These are phyloP conservation scores for Crotalus horridus DNA, from an alignment of 2,113 vertebrate species.

Conservation along the genomic window DNA sequence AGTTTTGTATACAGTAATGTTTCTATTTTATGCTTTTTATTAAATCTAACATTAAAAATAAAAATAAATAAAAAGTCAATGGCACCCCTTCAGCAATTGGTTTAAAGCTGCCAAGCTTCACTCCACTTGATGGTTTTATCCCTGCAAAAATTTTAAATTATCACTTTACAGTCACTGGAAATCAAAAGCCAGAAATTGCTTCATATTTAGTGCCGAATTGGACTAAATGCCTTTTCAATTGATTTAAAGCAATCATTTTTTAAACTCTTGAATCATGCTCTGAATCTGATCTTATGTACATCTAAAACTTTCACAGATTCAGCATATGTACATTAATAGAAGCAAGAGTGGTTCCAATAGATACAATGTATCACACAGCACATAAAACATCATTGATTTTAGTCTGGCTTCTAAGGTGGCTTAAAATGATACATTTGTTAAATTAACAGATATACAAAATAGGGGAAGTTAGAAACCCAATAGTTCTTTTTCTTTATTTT, in stretches of 20 bases:
- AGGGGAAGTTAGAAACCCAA: not conserved
- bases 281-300: not conserved
- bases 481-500: not conserved
- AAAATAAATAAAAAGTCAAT: not conserved
- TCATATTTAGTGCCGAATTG: not conserved
- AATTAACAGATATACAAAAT: not conserved
- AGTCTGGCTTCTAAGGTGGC: not conserved
- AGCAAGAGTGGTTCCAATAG: not conserved
- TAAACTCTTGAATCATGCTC: not conserved
- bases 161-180: not conserved
- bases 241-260: not conserved
- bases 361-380: not conserved
- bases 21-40: not conserved
- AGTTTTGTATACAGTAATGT: not conserved
- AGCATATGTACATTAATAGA: not conserved
- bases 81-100: not conserved
- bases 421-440: not conserved
- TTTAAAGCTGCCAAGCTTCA: not conserved
- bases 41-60: not conserved
- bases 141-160: not conserved
- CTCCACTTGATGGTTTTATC: not conserved
- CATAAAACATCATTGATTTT: not conserved
- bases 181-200: not conserved
- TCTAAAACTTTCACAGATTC: not conserved
- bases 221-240: not conserved